Conservation (phyloP, 2,888 invertebrate genomes). For the Mythimna lalbum region DNA sequence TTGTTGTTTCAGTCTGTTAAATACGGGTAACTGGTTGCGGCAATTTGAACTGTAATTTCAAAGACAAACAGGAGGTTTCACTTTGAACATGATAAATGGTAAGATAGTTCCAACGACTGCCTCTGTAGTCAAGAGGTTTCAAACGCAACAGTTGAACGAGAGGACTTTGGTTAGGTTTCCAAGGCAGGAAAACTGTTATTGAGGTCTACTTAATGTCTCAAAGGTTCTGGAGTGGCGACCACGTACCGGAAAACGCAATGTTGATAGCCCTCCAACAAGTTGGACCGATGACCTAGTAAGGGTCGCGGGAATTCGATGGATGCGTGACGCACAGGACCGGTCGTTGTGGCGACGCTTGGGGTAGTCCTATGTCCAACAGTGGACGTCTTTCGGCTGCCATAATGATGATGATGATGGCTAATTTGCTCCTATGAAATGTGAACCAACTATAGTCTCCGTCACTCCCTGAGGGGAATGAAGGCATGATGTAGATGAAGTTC, state of each 20-base stretch:
- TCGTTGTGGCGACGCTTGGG: too few species aligned
- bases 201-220: too few species aligned
- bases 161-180: not conserved
- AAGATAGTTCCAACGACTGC: not conserved
- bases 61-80: not conserved
- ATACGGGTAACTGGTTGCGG: slow-evolving; percentile 12
- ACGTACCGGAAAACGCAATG: too few species aligned
- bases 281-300: too few species aligned
- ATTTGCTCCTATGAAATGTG: not conserved
- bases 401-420: too few species aligned
- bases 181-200: not conserved
- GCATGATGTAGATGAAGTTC: not conserved
- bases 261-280: too few species aligned
- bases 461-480: not conserved
- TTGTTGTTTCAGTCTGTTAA: slow-evolving; percentile 11
- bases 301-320: too few species aligned
- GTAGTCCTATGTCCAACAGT: too few species aligned
- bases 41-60: not conserved
- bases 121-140: not conserved
- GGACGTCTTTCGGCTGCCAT: too few species aligned
- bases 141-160: not conserved
- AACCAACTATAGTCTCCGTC: not conserved
- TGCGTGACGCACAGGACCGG: too few species aligned
- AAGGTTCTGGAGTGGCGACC: too few species aligned
- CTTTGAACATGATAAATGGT: not conserved